phyloP scores from a whole-genome alignment of 1,140 invertebrate species.

The Drosophila virilis region DNA sequence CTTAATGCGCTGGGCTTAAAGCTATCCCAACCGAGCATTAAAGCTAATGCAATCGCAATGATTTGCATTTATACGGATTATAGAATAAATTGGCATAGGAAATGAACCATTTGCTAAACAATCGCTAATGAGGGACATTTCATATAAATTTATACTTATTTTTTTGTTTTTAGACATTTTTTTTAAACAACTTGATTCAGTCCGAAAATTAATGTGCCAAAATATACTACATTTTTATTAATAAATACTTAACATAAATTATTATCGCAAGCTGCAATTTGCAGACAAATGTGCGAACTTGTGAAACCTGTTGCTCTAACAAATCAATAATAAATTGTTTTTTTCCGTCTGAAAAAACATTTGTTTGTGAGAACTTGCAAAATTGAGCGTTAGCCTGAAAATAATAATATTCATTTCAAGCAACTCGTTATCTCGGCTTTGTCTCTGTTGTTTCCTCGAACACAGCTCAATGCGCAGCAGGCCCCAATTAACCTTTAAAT shows the following conservation, averaged over 20 bases:
- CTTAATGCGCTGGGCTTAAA: conserved; percentile 66
- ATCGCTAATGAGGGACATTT: conserved; percentile 8
- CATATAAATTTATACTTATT: not conserved
- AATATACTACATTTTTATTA: too few relatives aligned
- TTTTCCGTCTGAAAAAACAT: not conserved
- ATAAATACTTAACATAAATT: too few relatives aligned
- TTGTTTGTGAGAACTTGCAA: not conserved
- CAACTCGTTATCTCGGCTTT: conserved; percentile 53
- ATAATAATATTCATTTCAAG: conserved; percentile 26
- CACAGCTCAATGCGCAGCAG: conserved; percentile 32
- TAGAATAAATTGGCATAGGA: conserved; percentile 31
- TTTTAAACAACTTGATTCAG: not conserved
- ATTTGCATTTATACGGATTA: conserved; percentile 40
- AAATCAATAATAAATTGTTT: not conserved
- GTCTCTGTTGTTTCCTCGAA: conserved; percentile 13
- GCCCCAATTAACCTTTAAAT: conserved; percentile 72
- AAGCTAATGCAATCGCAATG: conserved; percentile 43
- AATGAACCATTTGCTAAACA: conserved; percentile 25
- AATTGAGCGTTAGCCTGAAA: not conserved
- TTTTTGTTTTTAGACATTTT: conserved; percentile 1
- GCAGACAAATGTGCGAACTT: not conserved
- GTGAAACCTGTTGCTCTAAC: not conserved
- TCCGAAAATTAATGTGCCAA: too few relatives aligned
- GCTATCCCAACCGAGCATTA: conserved; percentile 56
- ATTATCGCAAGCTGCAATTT: not conserved